These are phyloP conservation scores for Tetrax tetrax DNA, from an alignment of 2,113 vertebrate species.

Conservation along the genomic window DNA sequence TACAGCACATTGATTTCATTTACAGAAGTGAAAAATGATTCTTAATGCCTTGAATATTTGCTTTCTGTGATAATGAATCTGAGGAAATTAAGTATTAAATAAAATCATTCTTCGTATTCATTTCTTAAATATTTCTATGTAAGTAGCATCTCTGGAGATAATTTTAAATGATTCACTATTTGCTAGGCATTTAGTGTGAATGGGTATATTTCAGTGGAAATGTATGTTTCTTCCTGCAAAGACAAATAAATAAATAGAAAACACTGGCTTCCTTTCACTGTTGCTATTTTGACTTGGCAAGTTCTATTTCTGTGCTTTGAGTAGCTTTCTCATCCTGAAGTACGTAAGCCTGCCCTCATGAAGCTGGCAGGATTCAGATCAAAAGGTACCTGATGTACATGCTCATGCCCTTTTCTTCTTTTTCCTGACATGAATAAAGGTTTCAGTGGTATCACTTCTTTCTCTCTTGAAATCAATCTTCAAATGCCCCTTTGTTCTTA, in stretches of 20 bases:
- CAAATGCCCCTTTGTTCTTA: neutral
- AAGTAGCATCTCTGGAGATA: neutral
- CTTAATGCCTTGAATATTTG: neutral
- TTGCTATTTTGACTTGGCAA: neutral
- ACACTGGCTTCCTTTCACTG: neutral
- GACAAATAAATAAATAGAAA: neutral
- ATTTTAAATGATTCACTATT: neutral
- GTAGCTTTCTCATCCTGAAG: neutral
- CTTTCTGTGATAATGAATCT: neutral
- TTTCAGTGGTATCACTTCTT: neutral
- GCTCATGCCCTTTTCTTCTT: neutral
- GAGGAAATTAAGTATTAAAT: neutral
- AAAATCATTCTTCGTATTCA: accelerated
- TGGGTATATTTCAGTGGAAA: neutral
- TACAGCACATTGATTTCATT: accelerated
- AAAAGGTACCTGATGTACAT: neutral
- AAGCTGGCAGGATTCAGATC: neutral
- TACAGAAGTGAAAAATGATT: neutral
- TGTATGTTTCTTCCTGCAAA: neutral
- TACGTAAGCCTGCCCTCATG: neutral
- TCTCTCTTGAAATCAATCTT: neutral
- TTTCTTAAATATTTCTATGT: neutral
- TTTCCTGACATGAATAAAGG: neutral
- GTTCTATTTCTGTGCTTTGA: neutral
- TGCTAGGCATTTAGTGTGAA: neutral